Evolutionary conservation across 2,888 invertebrate genomes (phyloP).

Genomic region (Syrphus vitripennis): DNA sequence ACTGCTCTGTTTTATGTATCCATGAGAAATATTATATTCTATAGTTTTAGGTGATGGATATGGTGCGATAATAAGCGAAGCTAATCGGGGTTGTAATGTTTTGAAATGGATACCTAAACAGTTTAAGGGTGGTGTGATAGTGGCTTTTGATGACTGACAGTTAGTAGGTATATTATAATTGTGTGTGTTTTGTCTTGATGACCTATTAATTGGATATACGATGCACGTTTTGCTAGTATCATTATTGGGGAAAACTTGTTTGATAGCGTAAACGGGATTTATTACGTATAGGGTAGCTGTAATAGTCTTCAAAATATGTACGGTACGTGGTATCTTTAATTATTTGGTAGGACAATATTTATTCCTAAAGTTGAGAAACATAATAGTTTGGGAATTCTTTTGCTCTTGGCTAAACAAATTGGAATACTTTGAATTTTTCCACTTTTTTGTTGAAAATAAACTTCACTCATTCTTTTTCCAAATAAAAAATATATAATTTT

Average conservation of each 20-base stretch:
- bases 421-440: too few relatives aligned
- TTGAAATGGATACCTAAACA: conserved; percentile 8
- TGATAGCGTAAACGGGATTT: not conserved
- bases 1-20: not conserved
- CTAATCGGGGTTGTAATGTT: conserved; percentile 30
- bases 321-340: not conserved
- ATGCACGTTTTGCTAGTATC: conserved; percentile 1
- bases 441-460: too few relatives aligned
- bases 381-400: too few relatives aligned
- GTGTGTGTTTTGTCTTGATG: not conserved
- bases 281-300: not conserved
- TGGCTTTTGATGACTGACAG: not conserved
- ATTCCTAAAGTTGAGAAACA: too few relatives aligned
- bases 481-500: too few relatives aligned
- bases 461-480: too few relatives aligned
- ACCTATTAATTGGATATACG: conserved; percentile 12
- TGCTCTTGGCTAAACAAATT: too few relatives aligned
- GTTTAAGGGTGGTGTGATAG: conserved; percentile 25
- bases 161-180: not conserved
- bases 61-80: conserved; percentile 34
- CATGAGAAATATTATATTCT: conserved; percentile 15
- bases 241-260: not conserved
- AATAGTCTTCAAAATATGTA: too few relatives aligned
- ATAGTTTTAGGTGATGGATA: conserved; percentile 40
- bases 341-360: not conserved